Conservation (phyloP, 92 coral and sea anemone genomes). For the Epizoanthus rinbou region DNA sequence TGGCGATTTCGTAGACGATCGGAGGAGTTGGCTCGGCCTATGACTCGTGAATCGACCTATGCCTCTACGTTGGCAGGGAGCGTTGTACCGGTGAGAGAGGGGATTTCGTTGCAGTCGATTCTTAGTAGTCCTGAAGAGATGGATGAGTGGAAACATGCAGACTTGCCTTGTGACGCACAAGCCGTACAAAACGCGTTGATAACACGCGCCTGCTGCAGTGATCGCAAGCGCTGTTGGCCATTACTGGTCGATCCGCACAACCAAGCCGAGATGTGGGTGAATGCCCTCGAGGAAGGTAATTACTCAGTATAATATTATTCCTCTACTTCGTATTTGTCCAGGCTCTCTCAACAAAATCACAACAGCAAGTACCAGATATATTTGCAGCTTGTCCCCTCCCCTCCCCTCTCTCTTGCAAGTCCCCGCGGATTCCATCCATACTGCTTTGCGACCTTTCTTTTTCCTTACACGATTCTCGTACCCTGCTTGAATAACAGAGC, state of each 20-base stretch:
- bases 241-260: constrained; percentile 88
- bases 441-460: too few species aligned
- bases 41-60: constrained; percentile 42
- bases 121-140: constrained; percentile 75
- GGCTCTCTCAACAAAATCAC: too few species aligned
- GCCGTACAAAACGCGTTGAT: constrained; percentile 88
- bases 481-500: too few species aligned
- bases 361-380: too few species aligned
- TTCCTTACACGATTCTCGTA: too few species aligned
- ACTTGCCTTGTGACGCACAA: constrained; percentile 68
- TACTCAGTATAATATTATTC: constrained; percentile 3
- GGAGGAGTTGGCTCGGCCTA: constrained; percentile 34
- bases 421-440: too few species aligned
- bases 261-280: constrained; percentile 94
- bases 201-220: constrained; percentile 74
- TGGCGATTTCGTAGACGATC: constrained; percentile 1
- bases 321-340: background rate
- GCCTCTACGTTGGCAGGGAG: constrained; percentile 49
- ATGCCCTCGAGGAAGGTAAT: constrained; percentile 76
- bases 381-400: too few species aligned
- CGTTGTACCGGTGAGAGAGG: constrained; percentile 70
- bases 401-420: too few species aligned
- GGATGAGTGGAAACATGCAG: constrained; percentile 79
- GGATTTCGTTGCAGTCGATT: constrained; percentile 67
- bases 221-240: constrained; percentile 87